Conservation (phyloP, 2,888 invertebrate species). For the Allacma fusca region DNA sequence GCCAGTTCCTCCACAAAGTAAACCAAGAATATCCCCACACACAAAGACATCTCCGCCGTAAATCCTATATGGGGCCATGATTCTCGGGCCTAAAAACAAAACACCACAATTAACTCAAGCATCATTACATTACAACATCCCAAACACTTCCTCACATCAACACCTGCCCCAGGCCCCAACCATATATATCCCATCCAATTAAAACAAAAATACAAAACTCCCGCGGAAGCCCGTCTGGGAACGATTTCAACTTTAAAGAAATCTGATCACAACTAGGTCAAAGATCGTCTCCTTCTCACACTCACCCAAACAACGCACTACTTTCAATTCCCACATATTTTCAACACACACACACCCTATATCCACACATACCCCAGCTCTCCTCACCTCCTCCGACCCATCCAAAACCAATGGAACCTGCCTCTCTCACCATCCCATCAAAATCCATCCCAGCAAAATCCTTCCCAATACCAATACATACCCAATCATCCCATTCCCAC, state of each 20-base stretch:
- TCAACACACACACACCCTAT: not conserved
- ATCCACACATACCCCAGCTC: not conserved
- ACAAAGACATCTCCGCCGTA: conserved; percentile 60
- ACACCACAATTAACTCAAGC: not conserved
- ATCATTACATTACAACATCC: not conserved
- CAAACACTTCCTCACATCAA: not conserved
- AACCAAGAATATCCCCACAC: conserved; percentile 59
- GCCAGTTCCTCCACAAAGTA: conserved; percentile 60
- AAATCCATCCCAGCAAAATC: no score
- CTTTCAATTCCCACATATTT: conserved; percentile 13
- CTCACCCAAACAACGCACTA: not conserved
- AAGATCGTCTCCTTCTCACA: conserved; percentile 5
- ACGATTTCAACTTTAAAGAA: no score
- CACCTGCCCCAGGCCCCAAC: not conserved
- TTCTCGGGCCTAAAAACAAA: conserved; percentile 52
- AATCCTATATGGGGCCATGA: conserved; percentile 57
- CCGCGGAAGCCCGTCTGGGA: not conserved
- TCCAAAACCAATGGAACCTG: no score
- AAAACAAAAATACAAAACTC: not conserved
- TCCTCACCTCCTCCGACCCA: no score
- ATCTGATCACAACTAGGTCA: not conserved
- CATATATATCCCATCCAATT: not conserved
- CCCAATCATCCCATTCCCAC: no score
- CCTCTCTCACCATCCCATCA: no score
- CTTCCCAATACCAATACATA: no score